A percentile compares a stretch with the other conserved stretches of the same genome.
phyloP scores from a whole-genome alignment of 2,888 invertebrate genomes.

The Horisme vitalbata region DNA sequence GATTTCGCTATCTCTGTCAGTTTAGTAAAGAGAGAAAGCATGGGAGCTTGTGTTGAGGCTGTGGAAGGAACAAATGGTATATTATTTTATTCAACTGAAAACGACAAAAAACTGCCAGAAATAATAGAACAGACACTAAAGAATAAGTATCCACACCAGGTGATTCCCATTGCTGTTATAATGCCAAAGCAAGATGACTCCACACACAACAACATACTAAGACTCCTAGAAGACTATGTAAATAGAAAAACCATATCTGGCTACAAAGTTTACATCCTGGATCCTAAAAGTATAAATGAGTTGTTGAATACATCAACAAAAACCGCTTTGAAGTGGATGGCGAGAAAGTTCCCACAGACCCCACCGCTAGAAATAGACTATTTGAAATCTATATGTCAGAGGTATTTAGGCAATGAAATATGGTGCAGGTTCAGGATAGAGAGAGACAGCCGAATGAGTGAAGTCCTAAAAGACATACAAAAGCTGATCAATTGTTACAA shows the following conservation, averaged over 20 bases:
- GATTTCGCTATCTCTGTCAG: constrained; percentile 74
- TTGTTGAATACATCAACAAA: constrained; percentile 59
- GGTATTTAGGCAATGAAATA: constrained; percentile 84
- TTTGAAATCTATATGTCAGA: constrained; percentile 79
- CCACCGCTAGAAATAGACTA: constrained; percentile 83
- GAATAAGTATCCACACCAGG: constrained; percentile 65
- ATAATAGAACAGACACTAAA: constrained; percentile 58
- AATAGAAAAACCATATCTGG: constrained; percentile 57
- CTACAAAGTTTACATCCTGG: constrained; percentile 61
- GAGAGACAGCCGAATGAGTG: constrained; percentile 60
- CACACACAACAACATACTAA: constrained; percentile 45
- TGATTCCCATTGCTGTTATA: constrained; percentile 68
- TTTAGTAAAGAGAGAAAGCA: constrained; percentile 49
- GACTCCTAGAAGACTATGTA: constrained; percentile 47
- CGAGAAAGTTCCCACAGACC: constrained; percentile 70
- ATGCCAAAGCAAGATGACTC: constrained; percentile 48
- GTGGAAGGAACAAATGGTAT: constrained; percentile 71
- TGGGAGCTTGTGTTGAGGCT: constrained; percentile 49
- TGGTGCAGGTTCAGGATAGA: constrained; percentile 80
- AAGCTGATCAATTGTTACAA: constrained; percentile 86
- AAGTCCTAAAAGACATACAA: constrained; percentile 79
- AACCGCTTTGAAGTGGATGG: constrained; percentile 74
- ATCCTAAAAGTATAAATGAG: constrained; percentile 51
- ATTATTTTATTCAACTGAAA: constrained; percentile 62
- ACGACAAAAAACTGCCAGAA: constrained; percentile 46